These are phyloP conservation scores for Holacanthus passer DNA, from an alignment of 2,113 vertebrate genomes.

Conservation along the genomic window DNA sequence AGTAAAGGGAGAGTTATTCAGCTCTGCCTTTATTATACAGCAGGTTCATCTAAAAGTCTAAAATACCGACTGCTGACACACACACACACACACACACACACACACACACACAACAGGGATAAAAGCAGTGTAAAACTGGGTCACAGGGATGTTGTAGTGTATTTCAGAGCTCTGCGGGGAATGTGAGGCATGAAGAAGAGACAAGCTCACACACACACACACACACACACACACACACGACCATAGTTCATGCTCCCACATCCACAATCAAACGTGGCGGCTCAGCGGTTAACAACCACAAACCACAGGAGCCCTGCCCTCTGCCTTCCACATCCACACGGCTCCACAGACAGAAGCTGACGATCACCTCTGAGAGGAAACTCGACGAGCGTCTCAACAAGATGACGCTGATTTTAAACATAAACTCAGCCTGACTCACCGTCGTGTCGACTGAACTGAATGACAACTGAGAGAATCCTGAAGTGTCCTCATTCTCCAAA, in stretches of 20 bases:
- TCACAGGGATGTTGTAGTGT: slow-evolving; percentile 18
- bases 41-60: not conserved
- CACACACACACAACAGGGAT: not conserved
- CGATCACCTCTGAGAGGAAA: not conserved
- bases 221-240: not conserved
- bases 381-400: not conserved
- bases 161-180: slow-evolving; percentile 28
- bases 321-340: not conserved
- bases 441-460: no score
- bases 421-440: not conserved
- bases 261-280: not conserved
- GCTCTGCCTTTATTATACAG: not conserved
- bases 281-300: slow-evolving; percentile 15
- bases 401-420: not conserved
- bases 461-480: no score
- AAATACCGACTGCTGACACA: not conserved
- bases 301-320: slow-evolving; percentile 21
- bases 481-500: no score
- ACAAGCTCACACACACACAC: not conserved
- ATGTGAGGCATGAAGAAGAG: slow-evolving; percentile 32
- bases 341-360: no score
- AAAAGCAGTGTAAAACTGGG: slow-evolving; percentile 20
- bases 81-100: not conserved
- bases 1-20: not conserved
- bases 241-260: slow-evolving; percentile 23